These are phyloP conservation scores for Nowickia ferox DNA, from an alignment of 2,888 invertebrate genomes.

Conservation along the genomic window DNA sequence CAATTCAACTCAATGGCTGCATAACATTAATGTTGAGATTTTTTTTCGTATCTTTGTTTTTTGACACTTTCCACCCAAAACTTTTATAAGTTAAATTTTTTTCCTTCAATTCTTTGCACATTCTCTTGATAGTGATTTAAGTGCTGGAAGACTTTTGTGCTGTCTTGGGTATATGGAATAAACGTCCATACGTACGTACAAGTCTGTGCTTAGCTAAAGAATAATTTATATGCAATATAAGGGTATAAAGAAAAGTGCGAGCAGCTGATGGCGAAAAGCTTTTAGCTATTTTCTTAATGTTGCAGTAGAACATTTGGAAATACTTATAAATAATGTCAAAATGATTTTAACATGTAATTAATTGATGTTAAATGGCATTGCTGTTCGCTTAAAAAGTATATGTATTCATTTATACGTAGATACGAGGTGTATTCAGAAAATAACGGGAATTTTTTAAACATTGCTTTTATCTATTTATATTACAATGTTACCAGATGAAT, in stretches of 20 bases:
- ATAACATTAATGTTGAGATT: not conserved
- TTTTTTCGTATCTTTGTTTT: conserved; percentile 4
- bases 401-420: too few species aligned
- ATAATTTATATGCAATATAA: conserved; percentile 22
- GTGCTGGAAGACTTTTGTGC: conserved; percentile 5
- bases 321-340: conserved; percentile 40
- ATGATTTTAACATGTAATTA: conserved; percentile 34
- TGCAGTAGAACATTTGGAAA: not conserved
- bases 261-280: not conserved
- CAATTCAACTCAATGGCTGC: conserved; percentile 23
- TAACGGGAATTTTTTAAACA: too few species aligned
- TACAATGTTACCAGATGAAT: too few species aligned
- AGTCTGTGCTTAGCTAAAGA: not conserved
- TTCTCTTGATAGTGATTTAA: conserved; percentile 33
- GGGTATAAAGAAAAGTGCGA: not conserved
- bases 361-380: conserved; percentile 35
- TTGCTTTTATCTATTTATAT: too few species aligned
- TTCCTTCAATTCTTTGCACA: not conserved
- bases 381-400: not conserved
- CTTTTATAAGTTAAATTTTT: conserved; percentile 23
- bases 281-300: conserved; percentile 4
- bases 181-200: not conserved
- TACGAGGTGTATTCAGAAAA: too few species aligned
- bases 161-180: not conserved
- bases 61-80: conserved; percentile 28